phyloP scores from a whole-genome alignment of 2,113 vertebrate species.

The Oceanites oceanicus region DNA sequence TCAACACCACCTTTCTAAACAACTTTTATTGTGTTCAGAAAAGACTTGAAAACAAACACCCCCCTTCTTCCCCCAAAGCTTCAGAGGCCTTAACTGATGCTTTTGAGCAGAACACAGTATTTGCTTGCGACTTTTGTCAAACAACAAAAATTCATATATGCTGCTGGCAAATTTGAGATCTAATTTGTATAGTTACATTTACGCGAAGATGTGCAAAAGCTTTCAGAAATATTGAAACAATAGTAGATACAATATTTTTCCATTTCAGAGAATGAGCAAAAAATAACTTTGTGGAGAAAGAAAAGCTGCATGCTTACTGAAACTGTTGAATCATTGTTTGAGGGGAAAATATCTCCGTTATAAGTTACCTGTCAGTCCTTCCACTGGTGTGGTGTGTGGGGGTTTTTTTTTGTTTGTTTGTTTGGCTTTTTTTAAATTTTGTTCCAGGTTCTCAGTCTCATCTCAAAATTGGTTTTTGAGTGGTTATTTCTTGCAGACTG shows the following conservation, averaged over 20 bases:
- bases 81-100: background rate
- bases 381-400: background rate
- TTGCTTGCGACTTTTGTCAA: background rate
- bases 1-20: background rate
- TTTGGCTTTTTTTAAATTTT: background rate
- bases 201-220: background rate
- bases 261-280: background rate
- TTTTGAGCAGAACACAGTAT: background rate
- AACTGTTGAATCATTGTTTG: background rate
- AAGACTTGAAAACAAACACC: background rate
- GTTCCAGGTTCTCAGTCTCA: background rate
- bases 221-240: background rate
- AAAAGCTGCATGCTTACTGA: background rate
- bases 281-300: background rate
- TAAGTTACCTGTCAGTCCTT: background rate
- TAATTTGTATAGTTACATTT: background rate
- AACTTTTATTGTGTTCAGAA: background rate
- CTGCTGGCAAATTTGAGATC: background rate
- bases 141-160: background rate
- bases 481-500: background rate
- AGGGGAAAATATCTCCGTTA: background rate
- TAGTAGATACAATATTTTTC: background rate
- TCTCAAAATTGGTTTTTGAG: background rate
- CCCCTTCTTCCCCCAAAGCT: fast-evolving
- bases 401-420: background rate